Evolutionary conservation across 2,113 vertebrate species (phyloP).

Genomic region (Sceloporus undulatus): DNA sequence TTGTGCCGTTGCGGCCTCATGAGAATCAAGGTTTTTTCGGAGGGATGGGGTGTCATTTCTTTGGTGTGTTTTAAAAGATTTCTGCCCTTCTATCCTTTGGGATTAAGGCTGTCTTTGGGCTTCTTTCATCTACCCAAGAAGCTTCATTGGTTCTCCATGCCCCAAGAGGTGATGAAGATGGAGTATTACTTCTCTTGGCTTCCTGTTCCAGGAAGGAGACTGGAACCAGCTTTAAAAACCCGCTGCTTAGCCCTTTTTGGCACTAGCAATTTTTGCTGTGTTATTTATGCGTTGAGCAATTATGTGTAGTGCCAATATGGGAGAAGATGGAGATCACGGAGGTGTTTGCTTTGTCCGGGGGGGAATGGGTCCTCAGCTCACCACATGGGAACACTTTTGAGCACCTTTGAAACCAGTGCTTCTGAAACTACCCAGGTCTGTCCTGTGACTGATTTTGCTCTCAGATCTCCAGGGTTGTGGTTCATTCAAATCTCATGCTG

Average conservation of each 20-base stretch:
- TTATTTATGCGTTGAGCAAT: conserved; percentile 95
- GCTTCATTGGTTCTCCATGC: too few species aligned
- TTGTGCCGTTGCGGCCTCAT: too few species aligned
- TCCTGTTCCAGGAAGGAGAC: too few species aligned
- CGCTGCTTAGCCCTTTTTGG: conserved; percentile 95
- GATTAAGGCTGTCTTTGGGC: neutral
- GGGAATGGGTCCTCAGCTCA: neutral
- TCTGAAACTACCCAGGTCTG: neutral
- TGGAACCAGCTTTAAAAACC: rapidly evolving
- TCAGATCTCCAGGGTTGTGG: neutral
- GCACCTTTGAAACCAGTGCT: too few species aligned
- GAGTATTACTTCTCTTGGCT: neutral
- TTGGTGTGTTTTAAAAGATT: too few species aligned
- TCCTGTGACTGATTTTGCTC: too few species aligned
- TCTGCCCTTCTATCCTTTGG: neutral
- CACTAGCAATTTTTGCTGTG: conserved; percentile 99
- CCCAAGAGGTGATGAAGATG: too few species aligned
- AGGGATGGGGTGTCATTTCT: too few species aligned
- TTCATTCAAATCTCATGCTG: neutral
- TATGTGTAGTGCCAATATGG: conserved; percentile 99
- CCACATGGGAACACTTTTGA: too few species aligned
- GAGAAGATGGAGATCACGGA: conserved; percentile 83
- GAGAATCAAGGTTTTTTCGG: too few species aligned
- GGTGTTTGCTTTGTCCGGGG: rapidly evolving
- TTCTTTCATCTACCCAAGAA: too few species aligned